Evolutionary conservation across 2,797 vertebrate species (phyloP).

Genomic region (Crocidura indochinensis): DNA sequence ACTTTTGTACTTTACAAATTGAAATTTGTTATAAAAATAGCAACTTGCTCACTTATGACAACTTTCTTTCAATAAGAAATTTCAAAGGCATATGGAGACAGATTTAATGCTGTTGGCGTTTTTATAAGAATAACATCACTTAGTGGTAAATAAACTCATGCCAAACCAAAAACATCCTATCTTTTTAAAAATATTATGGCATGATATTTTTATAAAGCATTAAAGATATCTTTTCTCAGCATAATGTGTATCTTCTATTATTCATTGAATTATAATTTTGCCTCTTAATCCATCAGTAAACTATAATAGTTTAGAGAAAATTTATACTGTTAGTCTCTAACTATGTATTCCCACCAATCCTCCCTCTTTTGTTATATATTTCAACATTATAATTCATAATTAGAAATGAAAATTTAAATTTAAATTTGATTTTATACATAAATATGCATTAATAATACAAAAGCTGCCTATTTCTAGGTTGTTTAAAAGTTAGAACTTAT

Average conservation of each 20-base stretch:
- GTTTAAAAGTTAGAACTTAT: slow-evolving; percentile 18
- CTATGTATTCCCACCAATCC: neutral
- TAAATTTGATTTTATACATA: too few relatives aligned
- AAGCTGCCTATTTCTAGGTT: slow-evolving; percentile 3
- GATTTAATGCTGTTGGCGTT: neutral
- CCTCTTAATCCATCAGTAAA: neutral
- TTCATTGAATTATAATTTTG: slow-evolving; percentile 28
- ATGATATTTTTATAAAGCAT: neutral
- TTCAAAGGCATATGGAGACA: neutral
- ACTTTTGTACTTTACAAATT: slow-evolving; percentile 10
- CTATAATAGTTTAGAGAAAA: neutral
- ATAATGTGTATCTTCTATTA: neutral
- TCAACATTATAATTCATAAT: neutral
- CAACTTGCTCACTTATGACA: neutral
- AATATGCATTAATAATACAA: too few relatives aligned
- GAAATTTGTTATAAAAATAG: slow-evolving; percentile 14
- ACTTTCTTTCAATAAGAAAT: slow-evolving; percentile 47
- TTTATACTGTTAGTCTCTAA: neutral
- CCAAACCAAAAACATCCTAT: neutral
- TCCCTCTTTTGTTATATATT: slow-evolving; percentile 8
- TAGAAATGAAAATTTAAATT: neutral
- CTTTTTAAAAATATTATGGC: neutral
- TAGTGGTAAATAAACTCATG: neutral
- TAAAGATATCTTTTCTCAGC: neutral
- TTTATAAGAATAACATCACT: neutral